Conservation (phyloP, 2,113 vertebrate genomes). For the Crotalus viridis region DNA sequence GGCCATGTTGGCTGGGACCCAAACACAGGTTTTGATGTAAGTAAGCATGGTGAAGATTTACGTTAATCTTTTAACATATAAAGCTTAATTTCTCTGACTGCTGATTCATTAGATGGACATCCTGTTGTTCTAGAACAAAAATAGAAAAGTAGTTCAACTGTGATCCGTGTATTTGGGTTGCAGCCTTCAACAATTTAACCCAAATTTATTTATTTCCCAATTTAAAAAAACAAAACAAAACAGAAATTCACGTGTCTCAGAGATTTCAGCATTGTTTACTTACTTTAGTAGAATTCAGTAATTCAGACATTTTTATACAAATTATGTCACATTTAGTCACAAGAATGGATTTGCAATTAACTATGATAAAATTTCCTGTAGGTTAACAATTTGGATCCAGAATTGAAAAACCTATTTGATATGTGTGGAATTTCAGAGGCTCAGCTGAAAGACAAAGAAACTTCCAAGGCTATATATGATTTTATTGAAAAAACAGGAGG, state of each 20-base stretch:
- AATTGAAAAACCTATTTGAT: slow-evolving; percentile 96
- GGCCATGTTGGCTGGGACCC: slow-evolving; percentile 99
- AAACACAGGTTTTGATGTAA: slow-evolving; percentile 99
- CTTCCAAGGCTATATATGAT: slow-evolving; percentile 98
- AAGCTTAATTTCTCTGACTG: not conserved
- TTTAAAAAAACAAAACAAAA: not conserved
- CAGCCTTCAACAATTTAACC: not conserved
- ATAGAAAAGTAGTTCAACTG: not conserved
- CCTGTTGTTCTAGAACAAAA: not conserved
- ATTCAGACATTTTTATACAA: not conserved
- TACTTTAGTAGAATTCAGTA: not conserved
- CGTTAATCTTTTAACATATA: not conserved
- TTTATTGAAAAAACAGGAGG: slow-evolving; percentile 99
- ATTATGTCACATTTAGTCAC: not conserved
- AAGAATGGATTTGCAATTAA: slow-evolving; percentile 7
- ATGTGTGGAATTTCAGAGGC: slow-evolving; percentile 97
- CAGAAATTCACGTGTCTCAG: not conserved
- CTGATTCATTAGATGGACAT: not conserved
- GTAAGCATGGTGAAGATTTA: slow-evolving; percentile 63
- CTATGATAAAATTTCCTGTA: slow-evolving; percentile 61
- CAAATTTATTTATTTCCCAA: not conserved
- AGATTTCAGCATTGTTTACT: not conserved
- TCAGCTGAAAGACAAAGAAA: slow-evolving; percentile 96
- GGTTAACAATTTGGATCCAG: slow-evolving; percentile 97
- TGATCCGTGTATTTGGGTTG: not conserved